A percentile compares a stretch with the other conserved stretches of the same genome.
Conservation (phyloP, 2,797 vertebrate genomes). For the Simalia tracyae region DNA sequence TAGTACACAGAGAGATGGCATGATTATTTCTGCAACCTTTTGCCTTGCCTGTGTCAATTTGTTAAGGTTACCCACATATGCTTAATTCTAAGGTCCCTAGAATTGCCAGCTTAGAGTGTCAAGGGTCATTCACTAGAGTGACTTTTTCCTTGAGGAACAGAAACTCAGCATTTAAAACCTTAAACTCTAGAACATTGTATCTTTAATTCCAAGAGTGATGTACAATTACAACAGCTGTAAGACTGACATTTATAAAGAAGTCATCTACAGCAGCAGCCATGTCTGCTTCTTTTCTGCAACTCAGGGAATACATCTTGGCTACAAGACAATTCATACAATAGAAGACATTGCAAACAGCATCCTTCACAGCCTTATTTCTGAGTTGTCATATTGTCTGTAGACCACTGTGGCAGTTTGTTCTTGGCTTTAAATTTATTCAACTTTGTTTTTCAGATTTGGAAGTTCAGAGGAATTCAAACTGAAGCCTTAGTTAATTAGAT, state of each 20-base stretch:
- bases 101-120: constrained; percentile 29
- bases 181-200: not conserved
- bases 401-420: not conserved
- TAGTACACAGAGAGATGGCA: not conserved
- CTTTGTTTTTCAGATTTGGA: not conserved
- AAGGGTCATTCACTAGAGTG: not conserved
- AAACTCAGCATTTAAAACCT: not conserved
- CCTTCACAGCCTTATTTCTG: not conserved
- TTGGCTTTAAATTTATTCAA: not conserved
- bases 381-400: not conserved
- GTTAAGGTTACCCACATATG: constrained; percentile 32
- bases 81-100: constrained; percentile 1
- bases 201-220: constrained; percentile 5
- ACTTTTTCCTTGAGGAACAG: constrained; percentile 2
- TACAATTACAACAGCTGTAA: not conserved
- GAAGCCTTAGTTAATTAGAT: not conserved
- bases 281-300: fast-evolving
- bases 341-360: not conserved
- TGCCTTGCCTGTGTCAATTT: constrained; percentile 16
- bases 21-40: not conserved
- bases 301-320: fast-evolving
- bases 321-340: not conserved
- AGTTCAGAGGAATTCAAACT: not conserved
- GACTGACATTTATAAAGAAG: not conserved
- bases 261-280: not conserved